Evolutionary conservation across 2,888 invertebrate species (phyloP), one percentile per base, ranked within the genome.

Genomic region (Sisyra terminalis): DNA sequence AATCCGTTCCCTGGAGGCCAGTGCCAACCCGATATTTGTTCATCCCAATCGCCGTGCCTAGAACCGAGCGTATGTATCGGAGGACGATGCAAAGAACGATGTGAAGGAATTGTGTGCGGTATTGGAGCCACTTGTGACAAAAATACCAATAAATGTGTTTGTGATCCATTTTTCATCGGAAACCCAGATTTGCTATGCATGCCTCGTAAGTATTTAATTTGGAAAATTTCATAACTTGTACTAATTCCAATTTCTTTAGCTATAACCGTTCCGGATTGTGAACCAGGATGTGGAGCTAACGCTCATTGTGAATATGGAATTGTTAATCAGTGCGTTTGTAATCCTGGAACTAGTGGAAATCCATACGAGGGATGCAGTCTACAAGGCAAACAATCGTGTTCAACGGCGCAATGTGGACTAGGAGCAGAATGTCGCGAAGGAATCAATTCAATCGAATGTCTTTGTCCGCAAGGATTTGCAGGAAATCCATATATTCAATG

Each of bases 1-100:
- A 90, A 92, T 64, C 89, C 92, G 6, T 92, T 90, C 67, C 85
- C 89, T 1, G 92, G 92, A 17, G 92, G 90, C 31, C 71, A 71
- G 43, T 92, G 92, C 55, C 69, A 70, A 43, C 78, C 82, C 41
- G 89, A 89, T 60, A 69, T 85, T 42, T 90, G 90, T 58, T 85
- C 85, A 0, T 68, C 78, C 3, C 71, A 75, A 0, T 67, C 78
- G 41, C 83, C 85, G 1, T 90, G 90, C 52, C 74, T 73, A 24
- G 75, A 78, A 39, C 83, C 85, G 0, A 74, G 82, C 52, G 73
- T 85, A 2, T 92, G 90, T 57, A 81, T 92, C 47, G 77, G 82
- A 14, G 89, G 89, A 17, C 73, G 90, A 46, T 92, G 90, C 58
- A 85, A 88, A 55, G 82, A 88, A 54, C 74, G 87, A 11, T 92